Evolutionary conservation across 2,888 invertebrate genomes (phyloP).

Genomic region (Nomada fabriciana): DNA sequence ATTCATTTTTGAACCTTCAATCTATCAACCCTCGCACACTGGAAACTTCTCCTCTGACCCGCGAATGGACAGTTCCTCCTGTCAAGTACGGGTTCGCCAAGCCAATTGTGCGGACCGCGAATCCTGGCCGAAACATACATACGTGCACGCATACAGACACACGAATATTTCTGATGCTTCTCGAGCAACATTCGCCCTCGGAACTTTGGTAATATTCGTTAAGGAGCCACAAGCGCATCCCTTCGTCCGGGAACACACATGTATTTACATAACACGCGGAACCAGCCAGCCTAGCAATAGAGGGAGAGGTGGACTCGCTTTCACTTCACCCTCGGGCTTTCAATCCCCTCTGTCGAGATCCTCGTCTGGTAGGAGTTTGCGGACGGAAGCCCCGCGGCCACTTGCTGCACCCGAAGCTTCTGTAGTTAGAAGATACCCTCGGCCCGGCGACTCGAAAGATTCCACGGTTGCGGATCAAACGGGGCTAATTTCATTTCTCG

Average conservation of each 20-base stretch:
- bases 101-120: conserved; percentile 36
- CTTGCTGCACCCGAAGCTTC: conserved; percentile 55
- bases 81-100: conserved; percentile 25
- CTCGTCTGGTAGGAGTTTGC: conserved; percentile 65
- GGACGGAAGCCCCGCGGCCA: conserved; percentile 65
- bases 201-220: conserved; percentile 73
- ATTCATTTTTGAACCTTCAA: too few species aligned
- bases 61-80: conserved; percentile 15
- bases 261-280: conserved; percentile 74
- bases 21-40: neutral
- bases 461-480: conserved; percentile 75
- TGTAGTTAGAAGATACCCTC: conserved; percentile 49
- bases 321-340: conserved; percentile 60
- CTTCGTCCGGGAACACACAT: conserved; percentile 53
- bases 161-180: neutral
- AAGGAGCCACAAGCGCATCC: conserved; percentile 62
- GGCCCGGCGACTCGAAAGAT: conserved; percentile 50
- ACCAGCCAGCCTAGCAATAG: conserved; percentile 31
- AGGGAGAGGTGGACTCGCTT: conserved; percentile 34
- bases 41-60: neutral
- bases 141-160: conserved; percentile 1
- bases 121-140: conserved; percentile 33
- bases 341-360: conserved; percentile 47
- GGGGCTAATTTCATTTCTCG: conserved; percentile 77
- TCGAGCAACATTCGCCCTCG: conserved; percentile 43